These are phyloP conservation scores for Bombus difficillimus DNA, from an alignment of 1,140 invertebrate species.

Conservation along the genomic window DNA sequence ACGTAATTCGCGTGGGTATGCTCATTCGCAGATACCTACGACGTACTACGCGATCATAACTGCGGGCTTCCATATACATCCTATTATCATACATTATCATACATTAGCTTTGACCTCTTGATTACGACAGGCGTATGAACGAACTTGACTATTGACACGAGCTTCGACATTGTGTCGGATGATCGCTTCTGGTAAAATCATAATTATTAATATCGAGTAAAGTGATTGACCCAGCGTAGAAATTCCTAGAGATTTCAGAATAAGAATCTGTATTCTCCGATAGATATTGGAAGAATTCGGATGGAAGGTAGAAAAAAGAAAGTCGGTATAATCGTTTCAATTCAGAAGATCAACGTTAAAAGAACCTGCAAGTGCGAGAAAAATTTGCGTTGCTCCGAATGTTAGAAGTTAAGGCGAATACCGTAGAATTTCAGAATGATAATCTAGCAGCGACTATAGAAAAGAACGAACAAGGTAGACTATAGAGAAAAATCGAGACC, in stretches of 20 bases:
- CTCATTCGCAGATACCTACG: constrained; percentile 36
- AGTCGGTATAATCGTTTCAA: not conserved
- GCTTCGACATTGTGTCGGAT: not conserved
- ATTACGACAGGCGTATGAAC: constrained; percentile 33
- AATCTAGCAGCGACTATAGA: not conserved
- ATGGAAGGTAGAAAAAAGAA: not conserved
- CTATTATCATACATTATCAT: constrained; percentile 69
- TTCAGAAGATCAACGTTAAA: too few species aligned
- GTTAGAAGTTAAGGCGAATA: not conserved
- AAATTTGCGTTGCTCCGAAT: not conserved
- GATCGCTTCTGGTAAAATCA: not conserved
- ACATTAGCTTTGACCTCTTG: constrained; percentile 58
- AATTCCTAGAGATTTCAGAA: not conserved
- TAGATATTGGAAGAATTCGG: not conserved
- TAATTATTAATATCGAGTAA: not conserved
- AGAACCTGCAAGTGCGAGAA: too few species aligned
- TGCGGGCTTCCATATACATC: constrained; percentile 49
- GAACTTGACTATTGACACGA: constrained; percentile 34
- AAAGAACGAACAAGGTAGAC: too few species aligned
- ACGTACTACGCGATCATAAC: constrained; percentile 49
- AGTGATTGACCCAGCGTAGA: not conserved
- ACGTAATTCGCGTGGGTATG: constrained; percentile 21
- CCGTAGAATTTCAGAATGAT: too few species aligned
- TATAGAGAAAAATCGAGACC: too few species aligned
- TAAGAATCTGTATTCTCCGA: not conserved